These are phyloP conservation scores for Drosophila malerkotliana DNA, from an alignment of 1,140 invertebrate genomes.

Conservation along the genomic window DNA sequence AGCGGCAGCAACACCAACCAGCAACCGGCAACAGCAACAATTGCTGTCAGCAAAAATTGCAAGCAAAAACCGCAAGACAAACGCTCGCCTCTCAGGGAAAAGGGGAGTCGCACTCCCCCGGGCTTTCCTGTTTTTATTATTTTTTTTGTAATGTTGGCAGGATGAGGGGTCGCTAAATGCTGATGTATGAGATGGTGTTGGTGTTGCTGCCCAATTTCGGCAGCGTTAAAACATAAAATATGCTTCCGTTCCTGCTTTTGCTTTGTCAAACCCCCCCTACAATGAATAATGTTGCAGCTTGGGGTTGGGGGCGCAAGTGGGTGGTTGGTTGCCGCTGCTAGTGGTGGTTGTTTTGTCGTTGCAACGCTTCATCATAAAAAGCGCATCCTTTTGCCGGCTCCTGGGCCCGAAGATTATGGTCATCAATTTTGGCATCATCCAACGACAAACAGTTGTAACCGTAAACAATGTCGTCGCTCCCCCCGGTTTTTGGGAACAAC, in stretches of 20 bases:
- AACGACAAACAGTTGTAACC: conserved; percentile 72
- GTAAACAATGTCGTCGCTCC: conserved; percentile 69
- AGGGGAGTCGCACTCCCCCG: not conserved
- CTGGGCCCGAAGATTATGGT: conserved; percentile 78
- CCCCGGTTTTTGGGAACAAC: conserved; percentile 17
- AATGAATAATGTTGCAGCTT: conserved; percentile 76
- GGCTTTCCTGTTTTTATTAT: not conserved
- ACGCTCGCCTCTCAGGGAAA: conserved; percentile 39
- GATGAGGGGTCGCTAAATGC: conserved; percentile 68
- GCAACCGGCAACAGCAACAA: conserved; percentile 40
- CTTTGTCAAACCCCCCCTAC: conserved; percentile 9
- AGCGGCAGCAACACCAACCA: conserved; percentile 23
- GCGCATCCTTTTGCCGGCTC: conserved; percentile 70
- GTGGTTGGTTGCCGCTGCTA: conserved; percentile 32
- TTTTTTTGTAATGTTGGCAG: conserved; percentile 15
- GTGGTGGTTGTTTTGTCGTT: conserved; percentile 69
- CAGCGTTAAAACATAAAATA: conserved; percentile 83
- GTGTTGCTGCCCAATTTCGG: conserved; percentile 73
- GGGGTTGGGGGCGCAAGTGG: conserved; percentile 24
- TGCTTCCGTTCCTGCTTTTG: conserved; percentile 65
- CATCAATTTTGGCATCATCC: conserved; percentile 82
- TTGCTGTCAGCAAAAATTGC: conserved; percentile 73
- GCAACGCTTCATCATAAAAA: conserved; percentile 79
- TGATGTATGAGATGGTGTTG: conserved; percentile 73
- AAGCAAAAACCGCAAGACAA: conserved; percentile 77